Evolutionary conservation across 2,888 invertebrate species (phyloP).

Genomic region (Coleophora flavipennella): DNA sequence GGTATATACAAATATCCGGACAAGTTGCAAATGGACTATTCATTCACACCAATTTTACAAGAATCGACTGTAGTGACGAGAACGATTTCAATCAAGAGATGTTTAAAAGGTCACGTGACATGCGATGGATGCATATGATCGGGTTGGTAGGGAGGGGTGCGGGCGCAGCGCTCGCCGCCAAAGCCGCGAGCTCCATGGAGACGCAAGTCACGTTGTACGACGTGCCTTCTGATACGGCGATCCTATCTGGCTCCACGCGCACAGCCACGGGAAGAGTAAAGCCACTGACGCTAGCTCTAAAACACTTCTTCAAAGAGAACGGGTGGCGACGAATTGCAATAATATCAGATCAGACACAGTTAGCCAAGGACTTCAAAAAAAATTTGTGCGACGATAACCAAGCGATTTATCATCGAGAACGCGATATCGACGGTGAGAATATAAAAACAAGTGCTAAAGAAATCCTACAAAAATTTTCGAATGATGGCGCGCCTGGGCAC

Average conservation of each 20-base stretch:
- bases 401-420: no score
- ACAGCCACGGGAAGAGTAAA: slow-evolving; percentile 14
- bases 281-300: slow-evolving; percentile 16
- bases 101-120: not conserved
- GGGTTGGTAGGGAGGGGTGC: slow-evolving; percentile 18
- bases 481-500: slow-evolving; percentile 71
- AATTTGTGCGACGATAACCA: no score
- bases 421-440: not conserved
- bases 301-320: slow-evolving; percentile 14
- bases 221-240: slow-evolving; percentile 4
- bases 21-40: not conserved
- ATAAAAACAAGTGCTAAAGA: not conserved
- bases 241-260: slow-evolving; percentile 7
- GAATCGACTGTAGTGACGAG: slow-evolving; percentile 11
- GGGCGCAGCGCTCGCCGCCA: slow-evolving; percentile 4
- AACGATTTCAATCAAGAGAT: not conserved
- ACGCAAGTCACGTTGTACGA: slow-evolving; percentile 18
- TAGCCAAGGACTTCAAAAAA: slow-evolving; percentile 13
- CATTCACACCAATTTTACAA: not conserved
- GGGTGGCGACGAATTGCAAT: slow-evolving; percentile 83
- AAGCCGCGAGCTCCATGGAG: slow-evolving; percentile 1
- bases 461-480: slow-evolving; percentile 13
- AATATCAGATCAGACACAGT: slow-evolving; percentile 71
- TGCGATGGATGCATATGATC: slow-evolving; percentile 6
- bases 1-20: slow-evolving; percentile 1